Percentiles rank a stretch among this genome's conserved stretches.
Evolutionary conservation across 1,140 invertebrate genomes (phyloP).

Genomic region (Zaprionus tsacasi): DNA sequence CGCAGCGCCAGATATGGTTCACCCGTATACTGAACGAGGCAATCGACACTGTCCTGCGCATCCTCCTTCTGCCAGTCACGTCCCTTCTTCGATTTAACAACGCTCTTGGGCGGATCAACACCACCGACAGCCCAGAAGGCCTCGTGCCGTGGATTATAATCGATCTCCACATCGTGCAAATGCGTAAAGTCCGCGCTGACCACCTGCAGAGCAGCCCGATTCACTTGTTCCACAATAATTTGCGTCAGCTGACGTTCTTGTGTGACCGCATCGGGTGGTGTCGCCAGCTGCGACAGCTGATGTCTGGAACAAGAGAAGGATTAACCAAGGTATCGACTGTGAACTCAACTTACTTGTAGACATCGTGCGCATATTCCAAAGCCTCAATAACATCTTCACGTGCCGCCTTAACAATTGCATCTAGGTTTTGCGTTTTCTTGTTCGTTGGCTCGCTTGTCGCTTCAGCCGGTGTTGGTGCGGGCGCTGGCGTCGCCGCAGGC

Average conservation of each 20-base stretch:
- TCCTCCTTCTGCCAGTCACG: slow-evolving; percentile 81
- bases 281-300: slow-evolving; percentile 72
- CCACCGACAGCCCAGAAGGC: slow-evolving; percentile 92
- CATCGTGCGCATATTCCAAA: slow-evolving; percentile 66
- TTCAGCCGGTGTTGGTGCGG: not conserved
- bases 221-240: slow-evolving; percentile 87
- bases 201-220: slow-evolving; percentile 87
- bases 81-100: slow-evolving; percentile 83
- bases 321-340: not conserved
- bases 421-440: slow-evolving; percentile 16
- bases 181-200: slow-evolving; percentile 86
- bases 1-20: slow-evolving; percentile 88
- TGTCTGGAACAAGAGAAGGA: slow-evolving; percentile 19
- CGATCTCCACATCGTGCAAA: slow-evolving; percentile 88
- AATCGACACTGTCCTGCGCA: slow-evolving; percentile 86
- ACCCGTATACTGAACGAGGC: slow-evolving; percentile 88
- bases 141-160: slow-evolving; percentile 90
- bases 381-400: slow-evolving; percentile 64
- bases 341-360: slow-evolving; percentile 45
- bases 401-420: slow-evolving; percentile 71
- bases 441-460: not conserved
- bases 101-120: slow-evolving; percentile 85
- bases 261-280: slow-evolving; percentile 52
- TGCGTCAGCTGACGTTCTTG: slow-evolving; percentile 61
- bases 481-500: not conserved